Percentiles rank a stretch among this genome's conserved stretches.
Conservation (phyloP, 2,797 vertebrate species). For the Rallus crepitans region DNA sequence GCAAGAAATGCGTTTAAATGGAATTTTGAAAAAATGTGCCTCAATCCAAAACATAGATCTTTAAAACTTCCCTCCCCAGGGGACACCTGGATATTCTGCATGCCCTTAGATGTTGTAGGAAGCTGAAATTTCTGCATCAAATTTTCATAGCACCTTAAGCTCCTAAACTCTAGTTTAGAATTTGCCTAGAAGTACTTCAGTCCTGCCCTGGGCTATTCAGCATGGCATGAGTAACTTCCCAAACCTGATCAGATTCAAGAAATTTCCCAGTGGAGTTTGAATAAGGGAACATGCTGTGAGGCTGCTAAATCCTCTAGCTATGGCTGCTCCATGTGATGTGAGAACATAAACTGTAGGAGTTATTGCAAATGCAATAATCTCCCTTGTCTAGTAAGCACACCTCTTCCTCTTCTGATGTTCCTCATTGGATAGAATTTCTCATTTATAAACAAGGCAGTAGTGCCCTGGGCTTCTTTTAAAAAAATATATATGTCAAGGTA, state of each 20-base stretch:
- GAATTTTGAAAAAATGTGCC: neutral
- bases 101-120: neutral
- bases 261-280: neutral
- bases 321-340: neutral
- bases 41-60: neutral
- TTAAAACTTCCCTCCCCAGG: neutral
- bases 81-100: neutral
- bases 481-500: neutral
- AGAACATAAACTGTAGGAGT: neutral
- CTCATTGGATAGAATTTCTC: neutral
- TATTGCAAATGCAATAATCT: neutral
- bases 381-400: neutral
- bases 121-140: neutral
- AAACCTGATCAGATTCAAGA: neutral
- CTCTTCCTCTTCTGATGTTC: neutral
- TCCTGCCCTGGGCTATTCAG: neutral
- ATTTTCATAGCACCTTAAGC: conserved; percentile 1
- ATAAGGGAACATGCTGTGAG: neutral
- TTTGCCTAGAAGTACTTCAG: neutral
- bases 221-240: neutral
- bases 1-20: neutral
- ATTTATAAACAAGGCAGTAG: neutral
- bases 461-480: neutral
- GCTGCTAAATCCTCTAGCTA: neutral
- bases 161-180: neutral